Base-by-base conservation (phyloP, 2,888 invertebrate species). In the Lepas anatifera region DNA sequence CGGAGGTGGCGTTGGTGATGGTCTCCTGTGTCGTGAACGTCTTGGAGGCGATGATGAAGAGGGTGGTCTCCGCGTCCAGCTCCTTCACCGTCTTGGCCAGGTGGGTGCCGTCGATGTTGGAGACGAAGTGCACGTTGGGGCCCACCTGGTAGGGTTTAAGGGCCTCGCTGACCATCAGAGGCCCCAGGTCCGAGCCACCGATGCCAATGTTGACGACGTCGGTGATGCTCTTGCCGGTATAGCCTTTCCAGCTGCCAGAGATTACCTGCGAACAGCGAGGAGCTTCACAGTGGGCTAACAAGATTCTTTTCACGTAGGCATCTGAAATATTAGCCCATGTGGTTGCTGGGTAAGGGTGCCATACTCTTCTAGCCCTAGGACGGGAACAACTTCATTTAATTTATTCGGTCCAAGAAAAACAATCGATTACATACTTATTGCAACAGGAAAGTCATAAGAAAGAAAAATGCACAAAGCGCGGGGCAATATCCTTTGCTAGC, bases 21-120 rank as follows among this genome's bases (percentile, higher is more conserved):
- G 99, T 99, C 84, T 99, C 99, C 81, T 94, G 97, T 0, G 98
- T 99, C 67, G 98, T 99, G 81, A 95, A 99, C 2, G 98, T 99
- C 84, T 99, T 99, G 3, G 98, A 98, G 0, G 99, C 99, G 78
- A 99, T 92, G 79, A 99, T 96, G 82, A 99, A 99, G 58, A 99
- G 84, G 2, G 92, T 90, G 0, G 96, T 95, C 81, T 97, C 97
- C 0, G 96, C 89, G 81, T 90, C 86, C 39, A 99, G 83, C 75
- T 88, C 88, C 78, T 93, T 94, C 72, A 98, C 83, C 6, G 92
- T 91, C 81, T 97, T 95, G 0, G 93, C 95, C 77, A 99, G 82
- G 80, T 99, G 99, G 6, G 99, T 99, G 67, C 99, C 99, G 83
- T 99, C 99, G 77, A 99, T 95, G 80, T 99, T 99, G 3, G 98